These are phyloP conservation scores for Leptopilina myrica DNA, from an alignment of 2,888 invertebrate genomes.

Conservation along the genomic window DNA sequence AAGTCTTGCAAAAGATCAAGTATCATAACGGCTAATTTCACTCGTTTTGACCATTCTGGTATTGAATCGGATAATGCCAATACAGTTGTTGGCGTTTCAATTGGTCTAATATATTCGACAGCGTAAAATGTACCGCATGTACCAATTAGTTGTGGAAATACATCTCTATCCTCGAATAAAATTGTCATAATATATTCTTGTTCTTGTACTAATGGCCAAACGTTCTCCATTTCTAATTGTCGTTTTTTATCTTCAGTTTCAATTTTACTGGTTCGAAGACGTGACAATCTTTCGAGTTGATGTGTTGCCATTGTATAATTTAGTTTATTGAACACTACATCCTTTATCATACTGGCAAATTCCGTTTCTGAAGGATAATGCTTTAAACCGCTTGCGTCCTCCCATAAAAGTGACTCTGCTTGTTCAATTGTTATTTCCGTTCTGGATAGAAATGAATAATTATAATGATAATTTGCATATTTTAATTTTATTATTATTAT, in stretches of 20 bases:
- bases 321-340: slow-evolving; percentile 78
- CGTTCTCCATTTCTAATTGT: slow-evolving; percentile 80
- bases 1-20: slow-evolving; percentile 81
- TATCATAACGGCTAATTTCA: slow-evolving; percentile 80
- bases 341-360: slow-evolving; percentile 78
- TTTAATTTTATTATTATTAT: too few relatives aligned
- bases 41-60: slow-evolving; percentile 80
- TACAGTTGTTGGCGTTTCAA: slow-evolving; percentile 78
- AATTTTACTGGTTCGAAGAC: slow-evolving; percentile 77
- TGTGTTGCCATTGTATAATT: slow-evolving; percentile 78
- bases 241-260: slow-evolving; percentile 74
- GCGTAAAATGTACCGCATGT: slow-evolving; percentile 84
- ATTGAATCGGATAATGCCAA: slow-evolving; percentile 78
- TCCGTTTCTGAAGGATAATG: slow-evolving; percentile 79
- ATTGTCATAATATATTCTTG: slow-evolving; percentile 83
- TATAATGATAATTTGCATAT: too few relatives aligned
- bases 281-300: slow-evolving; percentile 77
- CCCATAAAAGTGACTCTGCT: slow-evolving; percentile 76
- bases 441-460: slow-evolving; percentile 50
- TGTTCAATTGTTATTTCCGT: slow-evolving; percentile 72
- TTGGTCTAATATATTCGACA: slow-evolving; percentile 81
- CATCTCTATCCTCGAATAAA: slow-evolving; percentile 80
- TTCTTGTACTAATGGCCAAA: slow-evolving; percentile 82
- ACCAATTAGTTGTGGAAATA: slow-evolving; percentile 81
- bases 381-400: slow-evolving; percentile 75